Base-by-base conservation (phyloP, 2,797 vertebrate species). In the Leptatherina wallacei region DNA sequence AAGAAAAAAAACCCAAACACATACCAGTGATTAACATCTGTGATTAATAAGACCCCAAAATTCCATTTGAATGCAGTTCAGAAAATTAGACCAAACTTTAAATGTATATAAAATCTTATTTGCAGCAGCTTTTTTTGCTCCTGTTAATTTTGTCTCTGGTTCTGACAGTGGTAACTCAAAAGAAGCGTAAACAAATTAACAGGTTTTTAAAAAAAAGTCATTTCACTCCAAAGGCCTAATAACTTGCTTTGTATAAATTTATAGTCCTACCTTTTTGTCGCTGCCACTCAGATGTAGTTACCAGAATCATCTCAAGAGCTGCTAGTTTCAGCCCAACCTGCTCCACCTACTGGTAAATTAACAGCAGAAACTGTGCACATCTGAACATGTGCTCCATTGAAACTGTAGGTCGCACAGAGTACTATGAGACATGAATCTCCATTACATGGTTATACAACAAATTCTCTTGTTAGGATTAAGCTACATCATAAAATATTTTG, bases 341-440 rank as follows among this genome's bases (percentile, higher is more conserved):
- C 66, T 0, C 86, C 88, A 58, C 60, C 82, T 86, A 24, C 1
- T 75, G 85, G 59, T 4, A 32, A 33, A 44, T 3, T 0, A n/a
- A 52, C 22, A 22, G 27, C 52, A 73, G 35, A 32, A 18, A 12
- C 22, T 11, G 1, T 6, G 7, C 42, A 47, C 6, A 47, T 47
- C 13, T 42, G 4, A 42, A 16, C 40, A 42, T 14, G 13, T 42
- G 42, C 5, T 47, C 42, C 18, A 47, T 44, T 2, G 13, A 44
- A 18, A 44, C 40, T 20, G 18, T 18, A 47, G 14, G 42, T 6
- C 30, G 30, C 30, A 32, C 30, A 3, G 3, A 32, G 6, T 6
- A 32, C 30, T 27, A 27, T 32, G 30, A 35, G 6, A 35, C 7
- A 35, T 35, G 33, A 35, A 42, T 9, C 18, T 20, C 42, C 6